Base-by-base conservation (phyloP, 2,888 invertebrate species). In the Geotrupes spiniger region DNA sequence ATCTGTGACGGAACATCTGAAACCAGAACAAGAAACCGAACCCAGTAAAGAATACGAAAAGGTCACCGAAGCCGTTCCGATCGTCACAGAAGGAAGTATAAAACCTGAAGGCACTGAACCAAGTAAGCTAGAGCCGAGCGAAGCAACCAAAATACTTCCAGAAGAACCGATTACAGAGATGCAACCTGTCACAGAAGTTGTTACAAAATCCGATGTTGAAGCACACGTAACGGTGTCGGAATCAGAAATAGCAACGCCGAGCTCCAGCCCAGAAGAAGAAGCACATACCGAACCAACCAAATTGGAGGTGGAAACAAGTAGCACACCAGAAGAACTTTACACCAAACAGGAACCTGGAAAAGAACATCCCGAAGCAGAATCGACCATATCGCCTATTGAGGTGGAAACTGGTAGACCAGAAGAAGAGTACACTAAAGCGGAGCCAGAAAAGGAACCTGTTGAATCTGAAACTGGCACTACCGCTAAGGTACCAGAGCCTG, bases 381-480 rank as follows among this genome's bases (percentile, higher is more conserved):
- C 11, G 8, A 11, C 9, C 6, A 17, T 9, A 16, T 12, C 14
- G 8, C 17, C 52, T 16, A 49, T 56, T 10, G 54, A n/a, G n/a
- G n/a, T n/a, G 16, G 37, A 42, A 21, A 38, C 4, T 38, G 36
- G 9, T 8, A 40, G 40, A 41, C 39, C 12, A 12, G 5, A 31
- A 4, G 42, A 42, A 36, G 16, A n/a, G 8, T 6, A 4, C 21
- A 21, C 21, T 21, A 21, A 21, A 21, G 21, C 6, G 3, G 21
- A 21, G 21, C 21, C 21, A 4, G 21, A 21, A 21, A 6, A 4
- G 21, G 4, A 3, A 6, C 6, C 21, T 6, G 21, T 4, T 4
- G 17, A 15, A 42, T 36, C 40, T 14, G 40, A 40, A 40, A 14
- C 36, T 43, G 37, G 21, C 11, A 37, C 21, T 10, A 11, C 6